Evolutionary conservation across 2,113 vertebrate species (phyloP).

Genomic region (Daboia siamensis): DNA sequence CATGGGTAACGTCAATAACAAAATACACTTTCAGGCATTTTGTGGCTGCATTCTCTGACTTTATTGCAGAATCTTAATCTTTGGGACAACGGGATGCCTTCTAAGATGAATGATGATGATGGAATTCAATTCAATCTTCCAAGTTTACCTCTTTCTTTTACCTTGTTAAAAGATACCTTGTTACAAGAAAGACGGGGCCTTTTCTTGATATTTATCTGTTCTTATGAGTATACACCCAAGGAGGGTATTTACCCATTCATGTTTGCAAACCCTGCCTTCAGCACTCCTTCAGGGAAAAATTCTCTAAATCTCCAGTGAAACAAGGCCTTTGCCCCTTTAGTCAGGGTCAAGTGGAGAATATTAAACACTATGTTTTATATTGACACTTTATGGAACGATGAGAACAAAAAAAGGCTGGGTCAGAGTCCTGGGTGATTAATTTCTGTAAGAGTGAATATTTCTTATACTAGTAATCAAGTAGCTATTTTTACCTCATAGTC

Average conservation of each 20-base stretch:
- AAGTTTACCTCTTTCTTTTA: neutral
- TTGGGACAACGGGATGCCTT: neutral
- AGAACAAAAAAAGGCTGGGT: neutral
- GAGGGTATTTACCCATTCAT: neutral
- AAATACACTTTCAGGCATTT: neutral
- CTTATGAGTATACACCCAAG: neutral
- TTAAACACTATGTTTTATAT: neutral
- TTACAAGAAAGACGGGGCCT: neutral
- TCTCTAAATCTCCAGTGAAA: neutral
- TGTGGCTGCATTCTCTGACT: neutral
- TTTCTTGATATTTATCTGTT: neutral
- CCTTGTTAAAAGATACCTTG: neutral
- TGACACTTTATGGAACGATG: neutral
- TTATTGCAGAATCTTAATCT: neutral
- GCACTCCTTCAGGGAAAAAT: neutral
- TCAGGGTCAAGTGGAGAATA: neutral
- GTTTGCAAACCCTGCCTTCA: neutral
- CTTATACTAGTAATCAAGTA: neutral
- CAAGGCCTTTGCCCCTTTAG: neutral
- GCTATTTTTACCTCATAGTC: neutral
- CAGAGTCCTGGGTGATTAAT: neutral
- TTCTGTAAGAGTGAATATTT: neutral
- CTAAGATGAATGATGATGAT: neutral
- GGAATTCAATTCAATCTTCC: neutral
- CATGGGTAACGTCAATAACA: neutral